Evolutionary conservation across 1,140 invertebrate species (phyloP).

Genomic region (Pinna nobilis): DNA sequence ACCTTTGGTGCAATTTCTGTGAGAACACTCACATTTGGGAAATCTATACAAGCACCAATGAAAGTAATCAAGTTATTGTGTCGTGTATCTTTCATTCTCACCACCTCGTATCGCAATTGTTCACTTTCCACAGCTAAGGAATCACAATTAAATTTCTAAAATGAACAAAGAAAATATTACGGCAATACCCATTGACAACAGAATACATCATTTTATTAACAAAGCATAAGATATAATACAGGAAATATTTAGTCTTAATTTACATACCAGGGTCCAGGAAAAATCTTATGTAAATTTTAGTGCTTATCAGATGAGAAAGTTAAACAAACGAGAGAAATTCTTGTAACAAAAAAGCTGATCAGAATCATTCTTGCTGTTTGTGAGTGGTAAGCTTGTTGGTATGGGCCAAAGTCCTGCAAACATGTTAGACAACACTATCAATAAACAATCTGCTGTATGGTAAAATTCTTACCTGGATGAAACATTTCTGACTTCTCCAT

Average conservation of each 20-base stretch:
- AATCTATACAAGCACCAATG: constrained; percentile 49
- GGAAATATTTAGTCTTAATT: not conserved
- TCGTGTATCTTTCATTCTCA: constrained; percentile 37
- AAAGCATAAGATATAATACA: not conserved
- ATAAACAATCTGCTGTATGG: not conserved
- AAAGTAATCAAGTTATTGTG: constrained; percentile 51
- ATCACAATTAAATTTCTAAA: constrained; percentile 46
- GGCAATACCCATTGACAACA: not conserved
- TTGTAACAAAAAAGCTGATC: no score
- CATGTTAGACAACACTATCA: not conserved
- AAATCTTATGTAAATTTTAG: not conserved
- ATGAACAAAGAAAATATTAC: not conserved
- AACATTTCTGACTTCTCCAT: constrained; percentile 52
- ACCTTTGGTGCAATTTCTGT: constrained; percentile 47
- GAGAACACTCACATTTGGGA: constrained; percentile 46
- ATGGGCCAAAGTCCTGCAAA: not conserved
- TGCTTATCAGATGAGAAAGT: no score
- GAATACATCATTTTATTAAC: not conserved
- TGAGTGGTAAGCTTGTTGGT: not conserved
- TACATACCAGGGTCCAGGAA: not conserved
- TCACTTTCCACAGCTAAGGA: constrained; percentile 39
- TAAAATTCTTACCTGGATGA: constrained; percentile 44
- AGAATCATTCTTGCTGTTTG: not conserved
- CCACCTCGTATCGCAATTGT: constrained; percentile 40
- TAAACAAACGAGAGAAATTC: no score